These are phyloP conservation scores for Thripadectes ignobilis DNA, from an alignment of 2,797 vertebrate species.

Conservation along the genomic window DNA sequence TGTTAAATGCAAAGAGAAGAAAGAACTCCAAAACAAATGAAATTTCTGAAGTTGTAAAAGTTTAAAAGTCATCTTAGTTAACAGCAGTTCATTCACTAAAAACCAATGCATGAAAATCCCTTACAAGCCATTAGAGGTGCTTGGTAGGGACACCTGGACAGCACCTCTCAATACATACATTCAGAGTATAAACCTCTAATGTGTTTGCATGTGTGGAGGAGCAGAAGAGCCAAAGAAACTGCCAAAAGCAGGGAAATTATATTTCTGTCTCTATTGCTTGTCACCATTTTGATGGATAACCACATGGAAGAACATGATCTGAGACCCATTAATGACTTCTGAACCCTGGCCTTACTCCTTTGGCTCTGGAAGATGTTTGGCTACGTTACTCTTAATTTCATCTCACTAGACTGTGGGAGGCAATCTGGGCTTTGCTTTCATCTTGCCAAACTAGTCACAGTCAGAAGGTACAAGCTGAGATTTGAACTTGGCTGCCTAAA, in stretches of 20 bases:
- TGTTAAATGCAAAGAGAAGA: not conserved
- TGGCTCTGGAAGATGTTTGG: not conserved
- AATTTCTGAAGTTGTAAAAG: not conserved
- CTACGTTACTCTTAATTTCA: not conserved
- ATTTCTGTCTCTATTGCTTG: not conserved
- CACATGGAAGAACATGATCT: not conserved
- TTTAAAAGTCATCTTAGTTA: not conserved
- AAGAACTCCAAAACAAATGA: not conserved
- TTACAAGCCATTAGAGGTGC: not conserved
- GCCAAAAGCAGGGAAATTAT: not conserved
- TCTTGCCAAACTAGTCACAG: not conserved
- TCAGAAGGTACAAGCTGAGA: not conserved
- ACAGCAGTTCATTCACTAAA: not conserved
- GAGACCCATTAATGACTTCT: not conserved
- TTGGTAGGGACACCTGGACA: not conserved
- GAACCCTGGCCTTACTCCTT: not conserved
- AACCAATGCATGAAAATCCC: accelerated
- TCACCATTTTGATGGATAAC: not conserved
- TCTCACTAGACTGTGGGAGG: not conserved
- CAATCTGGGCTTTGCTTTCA: not conserved
- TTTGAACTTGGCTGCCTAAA: not conserved
- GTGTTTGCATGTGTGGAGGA: not conserved
- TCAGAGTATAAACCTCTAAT: not conserved
- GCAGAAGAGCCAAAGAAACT: not conserved
- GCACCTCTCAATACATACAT: not conserved